These are phyloP conservation scores for Cyanoderma ruficeps DNA, from an alignment of 2,113 vertebrate species.

Conservation along the genomic window DNA sequence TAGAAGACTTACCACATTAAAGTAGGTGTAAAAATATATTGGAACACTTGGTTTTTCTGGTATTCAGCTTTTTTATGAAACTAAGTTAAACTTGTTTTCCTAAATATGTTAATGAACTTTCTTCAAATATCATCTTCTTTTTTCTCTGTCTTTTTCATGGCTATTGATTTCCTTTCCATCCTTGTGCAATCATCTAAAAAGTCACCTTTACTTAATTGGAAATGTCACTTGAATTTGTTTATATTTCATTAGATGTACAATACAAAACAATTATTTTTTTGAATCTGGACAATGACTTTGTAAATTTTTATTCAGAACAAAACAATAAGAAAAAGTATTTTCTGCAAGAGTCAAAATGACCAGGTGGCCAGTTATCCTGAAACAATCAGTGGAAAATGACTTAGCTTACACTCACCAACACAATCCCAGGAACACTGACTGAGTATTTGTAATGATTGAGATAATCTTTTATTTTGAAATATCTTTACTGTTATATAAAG, in stretches of 20 bases:
- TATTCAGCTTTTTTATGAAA: constrained; percentile 18
- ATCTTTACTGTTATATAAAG: background rate
- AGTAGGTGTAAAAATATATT: constrained; percentile 40
- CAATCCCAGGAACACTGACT: background rate
- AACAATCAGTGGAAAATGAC: background rate
- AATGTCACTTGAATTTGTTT: background rate
- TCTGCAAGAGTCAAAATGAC: background rate
- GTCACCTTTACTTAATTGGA: background rate
- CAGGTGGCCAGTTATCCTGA: background rate
- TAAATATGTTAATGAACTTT: background rate
- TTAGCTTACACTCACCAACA: background rate
- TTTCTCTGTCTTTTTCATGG: background rate
- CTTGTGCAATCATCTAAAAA: background rate
- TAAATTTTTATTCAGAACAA: background rate
- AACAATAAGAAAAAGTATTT: background rate
- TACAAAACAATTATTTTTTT: background rate
- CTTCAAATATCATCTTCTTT: background rate
- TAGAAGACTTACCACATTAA: constrained; percentile 61
- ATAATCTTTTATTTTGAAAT: background rate
- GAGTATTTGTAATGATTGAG: background rate
- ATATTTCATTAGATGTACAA: background rate
- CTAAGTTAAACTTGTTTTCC: background rate
- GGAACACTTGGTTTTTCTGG: constrained; percentile 8
- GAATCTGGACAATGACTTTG: background rate
- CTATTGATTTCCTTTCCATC: background rate